Conservation (phyloP, 2,113 vertebrate genomes). For the Lethenteron reissneri region DNA sequence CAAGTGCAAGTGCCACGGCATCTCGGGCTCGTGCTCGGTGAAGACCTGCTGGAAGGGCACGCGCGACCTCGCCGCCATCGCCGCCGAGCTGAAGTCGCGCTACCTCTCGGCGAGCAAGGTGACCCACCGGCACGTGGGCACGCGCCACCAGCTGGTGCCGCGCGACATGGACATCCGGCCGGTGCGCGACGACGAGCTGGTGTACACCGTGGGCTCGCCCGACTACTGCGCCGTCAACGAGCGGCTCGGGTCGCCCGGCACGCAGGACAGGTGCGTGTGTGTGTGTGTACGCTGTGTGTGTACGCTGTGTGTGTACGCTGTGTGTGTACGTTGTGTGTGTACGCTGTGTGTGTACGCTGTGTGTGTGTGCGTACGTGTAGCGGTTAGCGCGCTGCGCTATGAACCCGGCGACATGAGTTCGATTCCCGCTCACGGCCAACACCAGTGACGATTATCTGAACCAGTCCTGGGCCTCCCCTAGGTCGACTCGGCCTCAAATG, state of each 20-base stretch:
- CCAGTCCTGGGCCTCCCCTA: too few relatives aligned
- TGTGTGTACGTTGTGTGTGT: too few relatives aligned
- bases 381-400: too few relatives aligned
- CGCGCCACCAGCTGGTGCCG: slow-evolving; percentile 86
- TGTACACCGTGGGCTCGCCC: slow-evolving; percentile 85
- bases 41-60: slow-evolving; percentile 91
- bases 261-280: slow-evolving; percentile 61
- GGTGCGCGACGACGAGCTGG: slow-evolving; percentile 66
- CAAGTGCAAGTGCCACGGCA: slow-evolving; percentile 96
- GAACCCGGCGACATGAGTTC: too few relatives aligned
- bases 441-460: too few relatives aligned
- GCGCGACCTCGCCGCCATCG: slow-evolving; percentile 64
- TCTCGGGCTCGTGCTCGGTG: slow-evolving; percentile 93
- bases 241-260: slow-evolving; percentile 71
- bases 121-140: slow-evolving; percentile 71
- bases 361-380: neutral
- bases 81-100: slow-evolving; percentile 72
- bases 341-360: neutral
- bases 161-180: slow-evolving; percentile 92
- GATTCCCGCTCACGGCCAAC: too few relatives aligned
- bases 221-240: slow-evolving; percentile 84
- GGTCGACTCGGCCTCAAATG: too few relatives aligned
- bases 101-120: slow-evolving; percentile 94
- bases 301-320: too few relatives aligned
- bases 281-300: neutral